phyloP scores from a whole-genome alignment of 2,888 invertebrate genomes.

The Onchidella celtica region DNA sequence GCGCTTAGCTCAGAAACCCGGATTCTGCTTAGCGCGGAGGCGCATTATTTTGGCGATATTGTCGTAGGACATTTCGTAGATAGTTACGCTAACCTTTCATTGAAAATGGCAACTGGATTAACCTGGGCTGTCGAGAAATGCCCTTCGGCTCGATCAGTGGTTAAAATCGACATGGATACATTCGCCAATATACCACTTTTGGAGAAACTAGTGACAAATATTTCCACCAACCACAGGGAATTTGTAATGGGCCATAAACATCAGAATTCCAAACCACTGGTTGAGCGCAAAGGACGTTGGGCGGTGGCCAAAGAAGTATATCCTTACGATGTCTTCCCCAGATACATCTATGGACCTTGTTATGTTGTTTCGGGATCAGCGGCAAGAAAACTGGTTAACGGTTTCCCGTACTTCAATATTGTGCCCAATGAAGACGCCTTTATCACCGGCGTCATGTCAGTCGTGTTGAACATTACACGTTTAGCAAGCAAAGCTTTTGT shows the following conservation, averaged over 20 bases:
- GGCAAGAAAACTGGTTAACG: not conserved
- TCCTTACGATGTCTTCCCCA: not conserved
- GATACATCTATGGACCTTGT: not conserved
- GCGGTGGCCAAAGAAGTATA: not conserved
- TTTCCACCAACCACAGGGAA: not conserved
- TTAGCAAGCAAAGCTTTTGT: not conserved
- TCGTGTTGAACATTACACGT: not conserved
- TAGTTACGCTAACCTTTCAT: not conserved
- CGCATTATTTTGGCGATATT: not conserved
- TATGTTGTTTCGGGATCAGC: not conserved
- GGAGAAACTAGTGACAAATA: not conserved
- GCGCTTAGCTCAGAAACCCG: not conserved
- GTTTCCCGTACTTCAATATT: not conserved
- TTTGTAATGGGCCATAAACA: not conserved
- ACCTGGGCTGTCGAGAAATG: not conserved
- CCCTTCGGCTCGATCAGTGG: not conserved
- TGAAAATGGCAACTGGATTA: not conserved
- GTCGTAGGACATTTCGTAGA: not conserved
- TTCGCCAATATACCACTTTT: not conserved
- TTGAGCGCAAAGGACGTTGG: not conserved
- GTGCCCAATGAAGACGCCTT: not conserved
- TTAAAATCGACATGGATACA: constrained; percentile 6
- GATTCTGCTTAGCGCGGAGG: not conserved
- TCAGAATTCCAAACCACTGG: not conserved
- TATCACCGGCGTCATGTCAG: not conserved